Percentiles rank a stretch among this genome's conserved stretches.
Conservation (phyloP, 2,888 invertebrate species). For the Kryphioiulus occultus region DNA sequence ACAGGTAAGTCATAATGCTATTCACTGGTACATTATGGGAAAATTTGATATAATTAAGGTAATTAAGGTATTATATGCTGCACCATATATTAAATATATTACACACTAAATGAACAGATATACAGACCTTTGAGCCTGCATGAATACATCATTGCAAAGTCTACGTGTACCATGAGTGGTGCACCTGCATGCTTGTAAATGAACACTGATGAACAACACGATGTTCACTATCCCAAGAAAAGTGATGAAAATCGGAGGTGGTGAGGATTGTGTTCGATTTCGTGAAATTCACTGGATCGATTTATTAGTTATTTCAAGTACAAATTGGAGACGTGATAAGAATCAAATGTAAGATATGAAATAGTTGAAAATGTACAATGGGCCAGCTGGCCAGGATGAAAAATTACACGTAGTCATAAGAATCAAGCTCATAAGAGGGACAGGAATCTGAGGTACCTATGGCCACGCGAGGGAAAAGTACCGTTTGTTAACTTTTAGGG, state of each 20-base stretch:
- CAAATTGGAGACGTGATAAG: neutral
- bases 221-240: too few species aligned
- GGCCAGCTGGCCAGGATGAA: neutral
- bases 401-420: neutral
- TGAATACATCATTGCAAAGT: too few species aligned
- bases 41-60: too few species aligned
- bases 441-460: neutral
- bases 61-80: too few species aligned
- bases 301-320: neutral
- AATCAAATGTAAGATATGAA: neutral
- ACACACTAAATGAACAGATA: too few species aligned
- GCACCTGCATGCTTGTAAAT: too few species aligned
- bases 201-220: too few species aligned
- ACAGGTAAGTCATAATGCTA: neutral
- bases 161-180: too few species aligned
- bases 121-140: too few species aligned
- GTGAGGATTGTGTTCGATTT: neutral
- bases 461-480: neutral
- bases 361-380: neutral
- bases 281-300: neutral
- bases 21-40: too few species aligned
- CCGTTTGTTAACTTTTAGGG: neutral
- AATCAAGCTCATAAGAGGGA: neutral
- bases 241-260: neutral
- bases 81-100: too few species aligned